Evolutionary conservation across 2,113 vertebrate genomes (phyloP), one percentile per base, ranked within the genome.

Genomic region (Bos indicus): DNA sequence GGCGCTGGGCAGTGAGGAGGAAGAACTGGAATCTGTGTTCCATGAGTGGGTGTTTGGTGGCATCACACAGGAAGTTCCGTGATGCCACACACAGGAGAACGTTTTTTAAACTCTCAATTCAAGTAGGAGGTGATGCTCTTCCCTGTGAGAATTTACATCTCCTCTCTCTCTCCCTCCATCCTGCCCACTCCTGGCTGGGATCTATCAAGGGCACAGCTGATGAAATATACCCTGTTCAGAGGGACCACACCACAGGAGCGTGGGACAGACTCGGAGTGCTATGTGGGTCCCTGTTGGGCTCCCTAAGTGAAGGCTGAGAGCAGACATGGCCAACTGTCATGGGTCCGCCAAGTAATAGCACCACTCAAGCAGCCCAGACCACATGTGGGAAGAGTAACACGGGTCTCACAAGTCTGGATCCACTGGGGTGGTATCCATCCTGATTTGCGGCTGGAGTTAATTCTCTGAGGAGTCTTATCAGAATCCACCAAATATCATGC

Each of bases 91-190:
- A 84, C 19, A 26, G 43, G 16, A 51, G 77, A 64, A 46, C 80
- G 2, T 57, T 46, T 54, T 93, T 95, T 91, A 67, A 97, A 82
- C 77, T 97, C 56, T 62, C n/a, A 10, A 0, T 54, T 80, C 56
- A 74, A 96, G 94, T 82, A 60, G 94, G 92, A 96, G 88, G 90
- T 40, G 92, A 77, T 26, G 95, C 16, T 84, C 90, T 62, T 89
- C 87, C 46, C 28, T 14, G 6, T 6, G 93, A 62, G 57, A 89
- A 51, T 21, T 23, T 78, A 33, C 64, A 57, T 77, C 43, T 85
- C 51, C 95, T 83, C 14, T 15, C 7, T 13, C 9, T 33, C 5
- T 33, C 11, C 28, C 71, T 57, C 36, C 11, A 0, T 40, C 54
- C 25, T 46, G 51, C 57, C 36, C 33, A 7, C 5, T 33, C 25